Conservation (phyloP, 2,888 invertebrate genomes). For the Eledona agricola region DNA sequence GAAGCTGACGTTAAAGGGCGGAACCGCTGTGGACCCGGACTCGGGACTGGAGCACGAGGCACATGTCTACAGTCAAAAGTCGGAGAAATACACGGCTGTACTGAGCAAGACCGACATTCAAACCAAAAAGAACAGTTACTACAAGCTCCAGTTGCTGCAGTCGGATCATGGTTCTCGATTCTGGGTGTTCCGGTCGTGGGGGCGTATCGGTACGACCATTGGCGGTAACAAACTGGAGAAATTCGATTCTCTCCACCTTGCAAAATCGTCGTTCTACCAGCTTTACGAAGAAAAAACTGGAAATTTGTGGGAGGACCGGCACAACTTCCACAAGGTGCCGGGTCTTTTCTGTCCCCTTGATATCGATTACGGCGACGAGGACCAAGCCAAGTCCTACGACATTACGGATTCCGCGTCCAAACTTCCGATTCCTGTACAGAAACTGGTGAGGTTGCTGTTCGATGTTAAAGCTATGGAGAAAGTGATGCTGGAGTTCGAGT, state of each 20-base stretch:
- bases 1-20: slow-evolving; percentile 78
- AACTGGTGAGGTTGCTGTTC: slow-evolving; percentile 86
- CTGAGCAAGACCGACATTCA: slow-evolving; percentile 88
- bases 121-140: slow-evolving; percentile 89
- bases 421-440: slow-evolving; percentile 79
- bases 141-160: slow-evolving; percentile 91
- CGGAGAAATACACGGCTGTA: slow-evolving; percentile 78
- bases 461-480: slow-evolving; percentile 92
- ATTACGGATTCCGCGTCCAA: slow-evolving; percentile 68
- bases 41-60: slow-evolving; percentile 80
- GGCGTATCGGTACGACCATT: slow-evolving; percentile 93
- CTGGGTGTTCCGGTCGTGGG: slow-evolving; percentile 80
- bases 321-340: slow-evolving; percentile 71
- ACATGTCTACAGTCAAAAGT: slow-evolving; percentile 75
- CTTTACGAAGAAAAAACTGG: slow-evolving; percentile 78
- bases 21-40: slow-evolving; percentile 93
- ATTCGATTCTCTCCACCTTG: slow-evolving; percentile 63
- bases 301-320: slow-evolving; percentile 77
- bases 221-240: slow-evolving; percentile 67
- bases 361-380: slow-evolving; percentile 76
- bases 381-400: slow-evolving; percentile 61
- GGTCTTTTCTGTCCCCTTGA: slow-evolving; percentile 86
- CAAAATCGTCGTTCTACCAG: slow-evolving; percentile 70
- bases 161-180: slow-evolving; percentile 72
- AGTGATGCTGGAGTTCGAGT: slow-evolving; percentile 92